Percentiles rank a stretch among this genome's conserved stretches.
These are phyloP conservation scores for Phocides pigmalion DNA, from an alignment of 1,140 invertebrate genomes.

Conservation along the genomic window DNA sequence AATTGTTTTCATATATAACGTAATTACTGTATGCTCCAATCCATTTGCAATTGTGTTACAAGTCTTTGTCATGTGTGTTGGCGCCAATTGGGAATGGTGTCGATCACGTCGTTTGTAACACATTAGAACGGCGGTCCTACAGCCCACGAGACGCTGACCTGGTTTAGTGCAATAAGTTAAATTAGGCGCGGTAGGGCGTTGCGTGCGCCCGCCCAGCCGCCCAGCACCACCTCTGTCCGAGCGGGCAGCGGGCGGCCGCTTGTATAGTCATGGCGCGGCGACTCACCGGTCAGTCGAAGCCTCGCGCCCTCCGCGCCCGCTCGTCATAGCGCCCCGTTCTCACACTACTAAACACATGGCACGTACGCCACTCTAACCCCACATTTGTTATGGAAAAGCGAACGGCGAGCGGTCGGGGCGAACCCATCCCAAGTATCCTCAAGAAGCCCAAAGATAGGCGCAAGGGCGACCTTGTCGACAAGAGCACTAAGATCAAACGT, in stretches of 20 bases:
- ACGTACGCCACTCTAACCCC: constrained; percentile 44
- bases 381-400: constrained; percentile 78
- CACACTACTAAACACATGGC: constrained; percentile 47
- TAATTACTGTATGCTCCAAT: too few relatives aligned
- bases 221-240: constrained; percentile 58
- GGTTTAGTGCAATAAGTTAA: constrained; percentile 63
- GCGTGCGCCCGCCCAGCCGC: constrained; percentile 53
- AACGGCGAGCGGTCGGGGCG: constrained; percentile 60
- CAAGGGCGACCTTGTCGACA: constrained; percentile 70
- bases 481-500: constrained; percentile 72
- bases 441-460: constrained; percentile 67
- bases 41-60: too few relatives aligned
- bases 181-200: constrained; percentile 58
- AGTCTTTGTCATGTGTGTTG: not conserved
- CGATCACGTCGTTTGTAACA: constrained; percentile 12
- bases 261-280: constrained; percentile 33
- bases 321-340: constrained; percentile 51
- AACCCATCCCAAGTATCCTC: constrained; percentile 75
- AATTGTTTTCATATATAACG: too few relatives aligned
- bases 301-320: constrained; percentile 73
- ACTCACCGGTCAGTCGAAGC: constrained; percentile 64
- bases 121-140: constrained; percentile 10
- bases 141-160: constrained; percentile 59
- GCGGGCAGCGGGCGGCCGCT: constrained; percentile 57
- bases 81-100: not conserved